Evolutionary conservation across 64 coral and sea anemone species (phyloP), one percentile per base, ranked within the genome.

Genomic region (Actinia tenebrosa): DNA sequence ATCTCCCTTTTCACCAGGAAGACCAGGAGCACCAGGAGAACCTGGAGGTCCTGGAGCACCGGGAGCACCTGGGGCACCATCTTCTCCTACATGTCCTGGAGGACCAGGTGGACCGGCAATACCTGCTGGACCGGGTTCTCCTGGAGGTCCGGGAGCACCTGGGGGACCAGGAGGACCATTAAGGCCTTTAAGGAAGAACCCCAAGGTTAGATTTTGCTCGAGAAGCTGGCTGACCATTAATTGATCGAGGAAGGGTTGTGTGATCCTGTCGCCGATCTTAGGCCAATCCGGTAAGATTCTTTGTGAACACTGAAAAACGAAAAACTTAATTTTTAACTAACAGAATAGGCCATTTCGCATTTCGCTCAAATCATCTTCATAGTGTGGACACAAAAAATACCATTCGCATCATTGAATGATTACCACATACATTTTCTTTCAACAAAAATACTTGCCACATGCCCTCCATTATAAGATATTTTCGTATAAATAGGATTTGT

Each of bases 181-280:
- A 10, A 99, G 93, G 68, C 97, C 97, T 91, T 99, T 99, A 86
- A 99, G 92, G 87, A 99, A 99, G 93, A 99, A 99, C 75, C 97
- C 97, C 66, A 99, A 81, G 22, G 97, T 99, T 42, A 99, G 97
- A 69, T 99, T 99, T 87, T 99, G 97, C 84, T 99, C 97, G 55
- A 99, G 54, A 66, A 99, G 89, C 77, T 99, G 97, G 89, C 93
- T 95, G 90, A 99, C 97, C 97, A 99, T 99, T 26, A 99, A 86
- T 82, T 99, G 97, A 84, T 99, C 97, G 54, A 99, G 93, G 80
- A 99, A 99, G 10, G 97, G 97, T 93, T 99, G 97, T 60, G 97
- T 99, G 53, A 99, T 99, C 87, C 97, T 92, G 91, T 99, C 97
- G 56, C 97, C 97, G 64, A 99, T 99, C 89, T 99, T 99, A 30